phyloP scores from a whole-genome alignment of 2,888 invertebrate genomes.

The Pachliopta kotzebuea region DNA sequence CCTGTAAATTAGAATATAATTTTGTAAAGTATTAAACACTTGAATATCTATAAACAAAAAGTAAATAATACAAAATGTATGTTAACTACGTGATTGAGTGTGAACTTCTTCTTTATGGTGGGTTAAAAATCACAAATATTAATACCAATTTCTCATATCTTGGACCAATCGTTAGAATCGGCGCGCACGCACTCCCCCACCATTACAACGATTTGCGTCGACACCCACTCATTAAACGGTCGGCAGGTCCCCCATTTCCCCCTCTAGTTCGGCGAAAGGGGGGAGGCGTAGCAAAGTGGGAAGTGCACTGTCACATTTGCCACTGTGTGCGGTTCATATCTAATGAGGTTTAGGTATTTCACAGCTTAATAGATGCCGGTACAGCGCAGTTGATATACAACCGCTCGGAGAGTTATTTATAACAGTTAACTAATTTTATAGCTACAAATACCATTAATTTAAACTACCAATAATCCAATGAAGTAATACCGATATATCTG shows the following conservation, averaged over 20 bases:
- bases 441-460: neutral
- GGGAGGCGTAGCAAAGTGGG: conserved; percentile 44
- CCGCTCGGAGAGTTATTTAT: conserved; percentile 1
- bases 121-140: neutral
- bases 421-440: neutral
- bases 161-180: conserved; percentile 44
- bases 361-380: conserved; percentile 19
- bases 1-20: no score
- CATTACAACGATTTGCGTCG: conserved; percentile 55
- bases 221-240: conserved; percentile 70
- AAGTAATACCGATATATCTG: no score
- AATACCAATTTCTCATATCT: conserved; percentile 30
- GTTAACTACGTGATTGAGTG: no score
- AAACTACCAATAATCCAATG: no score
- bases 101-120: neutral
- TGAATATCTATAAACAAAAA: no score
- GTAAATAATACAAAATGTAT: no score
- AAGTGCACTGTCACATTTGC: conserved; percentile 34
- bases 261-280: conserved; percentile 40
- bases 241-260: conserved; percentile 51
- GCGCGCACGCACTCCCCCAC: conserved; percentile 54
- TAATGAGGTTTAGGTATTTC: conserved; percentile 16
- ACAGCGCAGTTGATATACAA: conserved; percentile 2
- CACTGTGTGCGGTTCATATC: conserved; percentile 18
- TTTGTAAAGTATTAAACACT: no score